Evolutionary conservation across 2,113 vertebrate species (phyloP), one percentile per base, ranked within the genome.

Genomic region (Aphyosemion australe): DNA sequence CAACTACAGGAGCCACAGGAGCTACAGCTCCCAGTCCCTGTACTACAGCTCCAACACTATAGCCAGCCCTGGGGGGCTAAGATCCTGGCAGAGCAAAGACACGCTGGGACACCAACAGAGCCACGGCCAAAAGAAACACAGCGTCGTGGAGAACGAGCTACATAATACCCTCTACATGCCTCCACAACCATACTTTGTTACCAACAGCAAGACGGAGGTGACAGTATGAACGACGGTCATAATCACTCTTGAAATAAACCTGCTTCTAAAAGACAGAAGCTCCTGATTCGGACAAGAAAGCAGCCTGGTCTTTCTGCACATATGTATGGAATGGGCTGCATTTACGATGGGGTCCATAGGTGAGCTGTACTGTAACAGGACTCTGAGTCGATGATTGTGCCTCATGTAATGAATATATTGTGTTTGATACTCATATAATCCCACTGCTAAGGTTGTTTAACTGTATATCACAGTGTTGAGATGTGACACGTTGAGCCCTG

Each of bases 121-220:
- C 34, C 34, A 96, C 6, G 71, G 88, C 63, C 92, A 79, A 79
- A 96, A 94, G 85, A 96, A 95, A 87, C 94, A 94, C 1, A 92
- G 93, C 31, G 79, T 90, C 14, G 85, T 92, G 1, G 95, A 96
- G 57, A 94, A 95, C 1, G 95, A 97, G 86, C 89, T 95, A 3
- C 79, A 95, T 77, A 93, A 93, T 19, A 90, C 93, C 12, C 94
- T 94, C 46, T 97, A 95, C 73, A 67, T 96, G 77, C 93, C 95
- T 69, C 93, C 95, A 39, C 97, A 98, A 83, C 95, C 96, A 41
- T 98, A 98, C 91, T 98, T 96, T 88, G 95, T 99, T 84, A 98
- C 95, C 84, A 99, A 98, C 94, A 99, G 97, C 94, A 98, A 99
- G 91, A 99, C 97, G 70, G 97, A 98, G 89, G 97, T 99, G 93